Evolutionary conservation across 2,888 invertebrate genomes (phyloP).

Genomic region (Nebria salina): DNA sequence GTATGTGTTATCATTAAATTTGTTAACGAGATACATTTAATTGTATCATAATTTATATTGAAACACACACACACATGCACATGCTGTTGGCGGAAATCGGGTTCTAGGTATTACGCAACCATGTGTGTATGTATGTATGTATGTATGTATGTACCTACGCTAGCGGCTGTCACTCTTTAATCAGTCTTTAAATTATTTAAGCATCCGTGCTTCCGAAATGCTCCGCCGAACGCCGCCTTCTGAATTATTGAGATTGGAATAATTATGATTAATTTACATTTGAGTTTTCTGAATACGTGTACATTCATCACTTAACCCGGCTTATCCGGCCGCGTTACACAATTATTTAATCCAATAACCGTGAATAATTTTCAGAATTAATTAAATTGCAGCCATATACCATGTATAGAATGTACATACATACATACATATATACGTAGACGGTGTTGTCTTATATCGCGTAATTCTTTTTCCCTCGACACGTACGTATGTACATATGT

Average conservation of each 20-base stretch:
- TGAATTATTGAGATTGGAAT: conserved; percentile 33
- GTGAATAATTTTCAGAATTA: conserved; percentile 30
- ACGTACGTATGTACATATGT: neutral
- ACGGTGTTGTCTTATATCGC: no score
- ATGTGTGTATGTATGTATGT: neutral
- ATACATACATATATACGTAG: no score
- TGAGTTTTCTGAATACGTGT: conserved; percentile 21
- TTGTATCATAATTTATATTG: conserved; percentile 39
- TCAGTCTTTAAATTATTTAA: conserved; percentile 33
- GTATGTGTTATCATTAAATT: conserved; percentile 23
- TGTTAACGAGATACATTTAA: conserved; percentile 34
- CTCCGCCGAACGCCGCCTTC: conserved; percentile 14
- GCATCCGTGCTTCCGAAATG: conserved; percentile 9
- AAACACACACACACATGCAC: conserved; percentile 8
- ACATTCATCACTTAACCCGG: conserved; percentile 22
- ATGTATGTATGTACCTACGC: neutral
- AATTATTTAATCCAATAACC: conserved; percentile 42
- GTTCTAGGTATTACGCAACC: neutral
- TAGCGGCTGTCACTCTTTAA: conserved; percentile 26
- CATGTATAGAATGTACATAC: no score
- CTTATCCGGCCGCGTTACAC: neutral
- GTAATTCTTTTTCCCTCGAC: neutral
- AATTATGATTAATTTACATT: conserved; percentile 36
- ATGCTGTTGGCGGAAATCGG: no score
- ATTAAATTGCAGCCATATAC: conserved; percentile 14